These are phyloP conservation scores for Menura novaehollandiae DNA, from an alignment of 2,113 vertebrate genomes.

Conservation along the genomic window DNA sequence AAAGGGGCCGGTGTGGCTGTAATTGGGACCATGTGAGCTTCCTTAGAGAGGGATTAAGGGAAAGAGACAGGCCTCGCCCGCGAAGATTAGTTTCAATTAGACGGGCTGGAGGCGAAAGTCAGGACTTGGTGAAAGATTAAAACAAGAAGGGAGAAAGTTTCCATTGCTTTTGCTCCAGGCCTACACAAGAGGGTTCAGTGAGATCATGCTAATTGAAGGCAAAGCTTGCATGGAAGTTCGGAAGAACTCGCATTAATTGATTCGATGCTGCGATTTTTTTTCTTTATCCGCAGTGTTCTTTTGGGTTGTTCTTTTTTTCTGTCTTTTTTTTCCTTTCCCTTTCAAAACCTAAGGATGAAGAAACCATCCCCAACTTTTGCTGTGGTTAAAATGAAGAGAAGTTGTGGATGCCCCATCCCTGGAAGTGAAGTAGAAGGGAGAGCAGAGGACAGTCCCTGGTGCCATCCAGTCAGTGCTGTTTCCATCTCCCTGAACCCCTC, in stretches of 20 bases:
- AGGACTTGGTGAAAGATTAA: conserved; percentile 83
- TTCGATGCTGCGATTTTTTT: conserved; percentile 60
- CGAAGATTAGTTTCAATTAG: conserved; percentile 99
- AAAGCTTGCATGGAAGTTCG: conserved; percentile 62
- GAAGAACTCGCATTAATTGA: conserved; percentile 68
- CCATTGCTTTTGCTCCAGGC: conserved; percentile 72
- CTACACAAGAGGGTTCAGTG: conserved; percentile 71
- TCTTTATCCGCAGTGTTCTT: conserved; percentile 26
- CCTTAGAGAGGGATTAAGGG: conserved; percentile 87
- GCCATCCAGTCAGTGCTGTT: not conserved
- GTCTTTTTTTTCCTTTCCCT: not conserved
- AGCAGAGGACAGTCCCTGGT: not conserved
- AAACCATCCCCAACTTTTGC: not conserved
- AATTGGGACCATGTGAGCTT: conserved; percentile 99
- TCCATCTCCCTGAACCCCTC: not conserved
- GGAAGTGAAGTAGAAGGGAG: not conserved
- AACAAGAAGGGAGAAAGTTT: conserved; percentile 82
- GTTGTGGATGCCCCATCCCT: not conserved
- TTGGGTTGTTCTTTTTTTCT: not conserved
- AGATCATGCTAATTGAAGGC: conserved; percentile 79
- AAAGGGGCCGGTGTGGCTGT: conserved; percentile 84
- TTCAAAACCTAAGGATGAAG: not conserved
- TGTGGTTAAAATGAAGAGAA: not conserved
- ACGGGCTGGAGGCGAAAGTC: conserved; percentile 91
- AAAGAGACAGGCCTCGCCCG: conserved; percentile 94